A percentile compares a stretch with the other conserved stretches of the same genome.
phyloP scores from a whole-genome alignment of 2,113 vertebrate genomes.

The Mola mola region DNA sequence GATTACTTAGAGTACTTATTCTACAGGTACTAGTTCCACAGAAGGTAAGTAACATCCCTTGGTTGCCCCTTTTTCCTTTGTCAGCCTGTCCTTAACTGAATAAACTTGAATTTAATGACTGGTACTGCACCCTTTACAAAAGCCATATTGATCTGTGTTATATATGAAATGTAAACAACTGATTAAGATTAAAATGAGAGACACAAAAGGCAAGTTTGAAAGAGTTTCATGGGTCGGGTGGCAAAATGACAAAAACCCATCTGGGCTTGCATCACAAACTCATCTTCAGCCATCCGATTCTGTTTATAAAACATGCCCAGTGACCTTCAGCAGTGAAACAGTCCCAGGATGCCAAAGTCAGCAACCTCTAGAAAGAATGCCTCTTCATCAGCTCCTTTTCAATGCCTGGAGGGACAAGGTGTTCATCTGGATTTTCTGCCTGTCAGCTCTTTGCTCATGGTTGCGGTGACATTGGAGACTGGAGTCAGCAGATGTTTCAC shows the following conservation, averaged over 20 bases:
- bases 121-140: background rate
- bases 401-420: conserved; percentile 42
- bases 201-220: background rate
- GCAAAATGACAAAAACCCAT: conserved; percentile 34
- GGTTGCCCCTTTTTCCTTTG: background rate
- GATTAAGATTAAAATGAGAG: conserved; percentile 56
- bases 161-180: conserved; percentile 21
- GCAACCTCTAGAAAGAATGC: conserved; percentile 48
- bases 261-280: conserved; percentile 26
- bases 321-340: conserved; percentile 64
- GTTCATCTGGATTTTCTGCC: conserved; percentile 71
- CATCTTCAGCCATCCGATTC: conserved; percentile 69
- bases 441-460: conserved; percentile 72
- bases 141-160: conserved; percentile 42
- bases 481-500: conserved; percentile 71
- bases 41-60: too few relatives aligned
- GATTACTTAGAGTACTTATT: too few relatives aligned
- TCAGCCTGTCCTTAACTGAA: conserved; percentile 12
- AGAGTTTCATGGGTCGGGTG: conserved; percentile 27
- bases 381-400: conserved; percentile 65
- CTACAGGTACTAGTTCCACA: too few relatives aligned
- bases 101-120: conserved; percentile 17
- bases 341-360: conserved; percentile 71
- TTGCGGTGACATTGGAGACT: conserved; percentile 54
- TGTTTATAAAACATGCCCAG: conserved; percentile 44